Evolutionary conservation across 2,113 vertebrate species (phyloP), one percentile per base, ranked within the genome.

Genomic region (Xyrauchen texanus): DNA sequence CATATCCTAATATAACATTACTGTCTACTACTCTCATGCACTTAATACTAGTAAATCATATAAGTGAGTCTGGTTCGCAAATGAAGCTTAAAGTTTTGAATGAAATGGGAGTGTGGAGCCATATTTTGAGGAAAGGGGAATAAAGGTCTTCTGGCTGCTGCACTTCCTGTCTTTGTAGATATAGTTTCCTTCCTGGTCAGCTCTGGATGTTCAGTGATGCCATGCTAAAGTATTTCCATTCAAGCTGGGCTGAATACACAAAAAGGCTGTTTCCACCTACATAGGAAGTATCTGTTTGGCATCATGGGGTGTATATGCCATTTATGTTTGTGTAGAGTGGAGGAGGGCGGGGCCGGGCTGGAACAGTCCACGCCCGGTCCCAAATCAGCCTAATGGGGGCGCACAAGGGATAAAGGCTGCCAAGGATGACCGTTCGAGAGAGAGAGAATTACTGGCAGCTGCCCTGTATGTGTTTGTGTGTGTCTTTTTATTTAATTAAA

Each of bases 81-180:
- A 71, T 34, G 62, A 21, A 80, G 65, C 66, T 77, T 46, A 55
- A 13, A 73, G 12, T 46, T 42, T 34, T 13, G 55, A 52, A 34
- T 51, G 42, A 60, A 46, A 9, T 53, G 46, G 46, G 51, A 80
- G 49, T 55, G 68, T 64, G 6, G 10, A 61, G 67, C 55, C 44
- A 52, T 68, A 63, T 82, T 77, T 42, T 66, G 53, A 68, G 81
- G 58, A 66, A 70, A 71, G 11, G 64, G 82, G 81, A 68, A 76
- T 58, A 34, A 9, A 53, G 58, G 53, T 64, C 47, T 44, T 44
- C 47, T 74, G 58, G 65, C 80, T 69, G 57, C 7, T 49, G 73
- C 83, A 76, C 88, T 89, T 93, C 92, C 91, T 85, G 87, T 85
- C 88, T 91, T 93, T 93, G 65, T 16, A 8, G 44, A 79, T 34